Base-by-base conservation (phyloP, 2,113 vertebrate genomes). In the Callospermophilus lateralis region DNA sequence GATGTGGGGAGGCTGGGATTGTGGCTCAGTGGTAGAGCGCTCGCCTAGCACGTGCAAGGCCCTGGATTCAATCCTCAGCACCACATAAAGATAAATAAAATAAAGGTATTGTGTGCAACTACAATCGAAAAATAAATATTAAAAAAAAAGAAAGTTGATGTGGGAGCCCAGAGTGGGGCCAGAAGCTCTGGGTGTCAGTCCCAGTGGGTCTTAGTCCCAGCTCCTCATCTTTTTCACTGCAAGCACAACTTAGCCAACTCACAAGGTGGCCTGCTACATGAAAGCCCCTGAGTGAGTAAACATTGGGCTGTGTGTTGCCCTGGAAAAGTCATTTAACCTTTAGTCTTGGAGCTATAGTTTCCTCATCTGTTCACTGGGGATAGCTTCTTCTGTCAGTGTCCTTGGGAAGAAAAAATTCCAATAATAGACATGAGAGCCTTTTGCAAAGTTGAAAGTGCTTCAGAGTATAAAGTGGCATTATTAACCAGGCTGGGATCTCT, bases 321-420 rank as follows among this genome's bases (percentile, higher is more conserved):
- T 63, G 58, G n/a, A 74, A 53, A 48, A 89, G 83, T 77, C 73
- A 74, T 73, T 68, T 58, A 88, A 37, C 73, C 26, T 90, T 55
- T 72, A 58, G 15, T 83, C 51, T 74, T 85, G 63, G 83, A 94
- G 83, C 65, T 53, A 93, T 24, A 34, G 55, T 93, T 96, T 95
- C 63, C 51, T 89, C 26, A 16, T 92, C 86, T 76, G 42, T 87
- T 94, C 61, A 48, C 7, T 89, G 84, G 37, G 39, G 32, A 73
- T 81, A 94, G 48, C 48, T 68, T 85, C 63, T 73, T 20, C 26
- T 81, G 39, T 68, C 24, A 68, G 87, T 4, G 42, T 90, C 65
- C 22, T 86, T 87, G 79, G 39, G 68, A 90, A 32, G 53, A 96
- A 72, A 74, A 87, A 77, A 86, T 84, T 45, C 32, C 12, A 92